Conservation (phyloP, 1,140 invertebrate genomes). For the Nylanderia fulva region DNA sequence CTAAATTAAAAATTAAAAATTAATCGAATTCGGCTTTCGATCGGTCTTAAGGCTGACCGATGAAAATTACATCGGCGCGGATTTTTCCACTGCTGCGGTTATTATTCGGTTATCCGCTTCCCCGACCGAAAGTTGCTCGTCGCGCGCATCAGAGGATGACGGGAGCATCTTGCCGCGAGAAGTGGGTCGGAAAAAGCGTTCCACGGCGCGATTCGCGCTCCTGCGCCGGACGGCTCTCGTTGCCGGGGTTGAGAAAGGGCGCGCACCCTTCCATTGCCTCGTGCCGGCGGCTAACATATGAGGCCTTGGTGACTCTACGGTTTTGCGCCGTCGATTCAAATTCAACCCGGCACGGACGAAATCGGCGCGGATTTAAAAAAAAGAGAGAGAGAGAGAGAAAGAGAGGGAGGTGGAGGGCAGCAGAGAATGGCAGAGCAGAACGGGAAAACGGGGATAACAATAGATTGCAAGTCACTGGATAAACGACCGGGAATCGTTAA, state of each 20-base stretch:
- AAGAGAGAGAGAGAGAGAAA: conserved; percentile 52
- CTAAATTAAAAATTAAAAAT: neutral
- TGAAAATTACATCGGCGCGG: neutral
- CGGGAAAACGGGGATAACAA: conserved; percentile 77
- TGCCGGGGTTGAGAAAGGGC: conserved; percentile 56
- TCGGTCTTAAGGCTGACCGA: neutral
- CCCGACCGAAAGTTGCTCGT: neutral
- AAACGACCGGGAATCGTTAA: conserved; percentile 85
- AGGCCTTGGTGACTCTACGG: conserved; percentile 83
- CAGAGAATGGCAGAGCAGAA: conserved; percentile 62
- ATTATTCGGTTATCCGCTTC: conserved; percentile 29
- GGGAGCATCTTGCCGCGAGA: conserved; percentile 65
- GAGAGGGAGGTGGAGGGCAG: conserved; percentile 42
- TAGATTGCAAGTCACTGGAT: conserved; percentile 86
- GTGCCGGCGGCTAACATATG: conserved; percentile 84
- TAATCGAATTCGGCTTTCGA: neutral
- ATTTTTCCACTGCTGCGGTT: conserved; percentile 5
- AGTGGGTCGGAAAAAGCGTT: conserved; percentile 69
- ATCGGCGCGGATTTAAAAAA: conserved; percentile 77
- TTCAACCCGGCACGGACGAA: conserved; percentile 78
- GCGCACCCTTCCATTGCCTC: conserved; percentile 72
- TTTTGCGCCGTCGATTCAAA: conserved; percentile 83
- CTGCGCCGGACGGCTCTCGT: conserved; percentile 60
- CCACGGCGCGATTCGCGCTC: conserved; percentile 48
- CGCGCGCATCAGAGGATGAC: conserved; percentile 25